phyloP scores from a whole-genome alignment of 2,113 vertebrate genomes.

The Oxyruncus cristatus region DNA sequence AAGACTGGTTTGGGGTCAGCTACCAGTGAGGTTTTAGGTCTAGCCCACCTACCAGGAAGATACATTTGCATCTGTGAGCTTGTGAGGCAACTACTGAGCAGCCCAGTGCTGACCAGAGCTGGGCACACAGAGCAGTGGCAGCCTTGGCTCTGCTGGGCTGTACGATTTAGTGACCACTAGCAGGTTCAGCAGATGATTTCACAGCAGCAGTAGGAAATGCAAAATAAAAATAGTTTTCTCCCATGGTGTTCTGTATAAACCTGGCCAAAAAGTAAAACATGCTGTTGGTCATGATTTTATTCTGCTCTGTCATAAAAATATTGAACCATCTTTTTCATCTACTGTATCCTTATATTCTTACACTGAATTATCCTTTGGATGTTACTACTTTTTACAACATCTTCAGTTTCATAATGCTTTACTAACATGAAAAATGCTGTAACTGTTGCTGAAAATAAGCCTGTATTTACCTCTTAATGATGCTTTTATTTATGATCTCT shows the following conservation, averaged over 20 bases:
- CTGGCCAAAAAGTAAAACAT: neutral
- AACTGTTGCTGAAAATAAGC: neutral
- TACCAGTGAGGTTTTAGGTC: neutral
- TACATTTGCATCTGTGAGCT: neutral
- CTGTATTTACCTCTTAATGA: neutral
- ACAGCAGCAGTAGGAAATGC: neutral
- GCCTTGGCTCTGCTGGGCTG: neutral
- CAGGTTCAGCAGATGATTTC: neutral
- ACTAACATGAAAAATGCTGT: neutral
- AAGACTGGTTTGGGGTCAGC: neutral
- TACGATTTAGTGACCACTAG: neutral
- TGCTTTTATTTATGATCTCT: neutral
- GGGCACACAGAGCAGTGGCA: rapidly evolving
- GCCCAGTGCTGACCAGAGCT: neutral
- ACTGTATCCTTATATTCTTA: neutral
- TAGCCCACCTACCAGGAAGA: neutral
- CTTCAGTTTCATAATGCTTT: neutral
- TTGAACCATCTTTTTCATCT: neutral
- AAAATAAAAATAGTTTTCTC: neutral
- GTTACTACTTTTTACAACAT: neutral
- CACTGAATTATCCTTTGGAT: neutral
- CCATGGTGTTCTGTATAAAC: neutral
- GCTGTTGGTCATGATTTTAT: neutral
- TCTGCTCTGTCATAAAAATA: neutral
- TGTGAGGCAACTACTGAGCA: neutral